phyloP scores from a whole-genome alignment of 1,140 invertebrate species.

The Dendroctonus valens region DNA sequence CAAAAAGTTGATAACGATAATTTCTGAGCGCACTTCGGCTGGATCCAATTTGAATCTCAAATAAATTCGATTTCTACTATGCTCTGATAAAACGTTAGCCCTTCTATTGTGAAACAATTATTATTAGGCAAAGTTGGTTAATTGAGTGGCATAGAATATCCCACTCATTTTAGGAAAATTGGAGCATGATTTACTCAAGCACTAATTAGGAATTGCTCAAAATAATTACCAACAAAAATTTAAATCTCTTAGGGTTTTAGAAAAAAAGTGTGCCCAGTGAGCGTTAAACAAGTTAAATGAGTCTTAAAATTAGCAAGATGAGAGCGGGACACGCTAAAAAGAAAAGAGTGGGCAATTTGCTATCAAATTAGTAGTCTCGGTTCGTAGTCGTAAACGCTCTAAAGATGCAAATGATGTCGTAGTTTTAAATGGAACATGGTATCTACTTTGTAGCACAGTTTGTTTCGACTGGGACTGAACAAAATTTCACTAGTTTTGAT shows the following conservation, averaged over 20 bases:
- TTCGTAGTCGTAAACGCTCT: slow-evolving; percentile 7
- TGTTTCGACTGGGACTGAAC: too few relatives aligned
- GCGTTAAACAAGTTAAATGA: slow-evolving; percentile 11
- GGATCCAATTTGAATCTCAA: too few relatives aligned
- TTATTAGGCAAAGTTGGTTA: too few relatives aligned
- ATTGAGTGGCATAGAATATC: neutral
- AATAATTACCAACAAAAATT: slow-evolving; percentile 9
- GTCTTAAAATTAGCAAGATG: slow-evolving; percentile 10
- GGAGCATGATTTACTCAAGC: neutral
- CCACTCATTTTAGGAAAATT: neutral
- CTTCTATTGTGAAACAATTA: too few relatives aligned
- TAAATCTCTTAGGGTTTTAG: slow-evolving; percentile 3
- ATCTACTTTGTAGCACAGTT: too few relatives aligned
- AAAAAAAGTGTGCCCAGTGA: neutral
- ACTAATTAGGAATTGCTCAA: neutral
- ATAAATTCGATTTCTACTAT: too few relatives aligned
- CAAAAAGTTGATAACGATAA: too few relatives aligned
- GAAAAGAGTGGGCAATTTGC: slow-evolving; percentile 15
- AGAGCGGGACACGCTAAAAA: neutral
- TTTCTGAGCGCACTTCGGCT: too few relatives aligned
- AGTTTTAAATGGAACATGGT: slow-evolving; percentile 5
- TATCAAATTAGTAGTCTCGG: slow-evolving; percentile 13
- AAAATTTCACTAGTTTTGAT: too few relatives aligned
- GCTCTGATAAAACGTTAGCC: too few relatives aligned
- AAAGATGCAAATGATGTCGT: slow-evolving; percentile 7